Base-by-base conservation (phyloP, 92 coral and sea anemone species). In the Palythoa caribaeorum region DNA sequence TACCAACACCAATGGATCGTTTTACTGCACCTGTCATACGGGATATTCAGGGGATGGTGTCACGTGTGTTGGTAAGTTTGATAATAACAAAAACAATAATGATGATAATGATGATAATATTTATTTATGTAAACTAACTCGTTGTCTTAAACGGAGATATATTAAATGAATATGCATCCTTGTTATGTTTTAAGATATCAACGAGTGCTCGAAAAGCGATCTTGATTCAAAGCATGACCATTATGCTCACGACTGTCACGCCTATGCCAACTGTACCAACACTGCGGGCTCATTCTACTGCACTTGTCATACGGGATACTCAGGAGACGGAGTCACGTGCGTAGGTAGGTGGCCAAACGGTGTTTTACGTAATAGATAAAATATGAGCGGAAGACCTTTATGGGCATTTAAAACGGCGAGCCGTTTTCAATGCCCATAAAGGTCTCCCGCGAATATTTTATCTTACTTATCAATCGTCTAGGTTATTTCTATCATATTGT, bases 1-100 rank as follows among this genome's bases (percentile, higher is more conserved):
- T 53, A 87, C 94, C 72, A 94, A 95, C 92, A 92, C 95, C 83
- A 90, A 92, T 59, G 98, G 98, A 57, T 95, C 98, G 17, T 95
- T 92, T 87, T 86, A 92, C 89, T 95, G 98, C 66, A 92, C 95
- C 44, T 95, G 98, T 88, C 94, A 86, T 88, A 71, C 83, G 84
- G 98, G 98, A 62, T 95, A 88, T 77, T 94, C 95, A 15, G 98
- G 98, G 83, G 88, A 95, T 86, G 98, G 98, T 17, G 94, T 91
- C 78, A 84, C 89, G 71, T 94, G 96, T 90, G 88, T 84, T 38
- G 96, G 96, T 93, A 19, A 15, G 83, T 77, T 66, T 66, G 16
- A 13, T 2, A 7, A 1, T 44, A 44, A 44, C 4, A 7, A 44
- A 44, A 66, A 17, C 36, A 11, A 28, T 9, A 9, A 66, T 16